Conservation (phyloP, 2,888 invertebrate species). For the Leptarthrus brevirostris region DNA sequence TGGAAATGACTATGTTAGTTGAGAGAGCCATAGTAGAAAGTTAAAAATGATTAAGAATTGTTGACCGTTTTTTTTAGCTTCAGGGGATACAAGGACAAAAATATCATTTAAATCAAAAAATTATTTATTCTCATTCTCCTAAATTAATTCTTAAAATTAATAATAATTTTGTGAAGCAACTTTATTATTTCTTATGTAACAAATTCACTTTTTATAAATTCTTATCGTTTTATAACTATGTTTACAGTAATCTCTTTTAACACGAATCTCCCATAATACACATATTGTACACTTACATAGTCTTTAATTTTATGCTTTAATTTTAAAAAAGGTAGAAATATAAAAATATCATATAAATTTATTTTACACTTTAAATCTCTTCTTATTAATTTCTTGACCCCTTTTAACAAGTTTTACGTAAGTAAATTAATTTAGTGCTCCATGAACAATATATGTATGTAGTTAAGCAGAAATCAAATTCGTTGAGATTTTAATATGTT, state of each 20-base stretch:
- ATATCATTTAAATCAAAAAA: background rate
- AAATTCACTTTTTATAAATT: background rate
- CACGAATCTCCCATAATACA: background rate
- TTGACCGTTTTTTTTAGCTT: too few species aligned
- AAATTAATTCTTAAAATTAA: background rate
- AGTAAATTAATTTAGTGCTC: too few species aligned
- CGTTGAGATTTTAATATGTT: too few species aligned
- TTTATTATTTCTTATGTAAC: background rate
- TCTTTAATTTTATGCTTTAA: background rate
- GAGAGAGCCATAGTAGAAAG: too few species aligned
- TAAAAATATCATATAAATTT: constrained; percentile 14
- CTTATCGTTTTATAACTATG: background rate
- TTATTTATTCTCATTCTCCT: background rate
- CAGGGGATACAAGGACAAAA: background rate
- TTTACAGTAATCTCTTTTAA: background rate
- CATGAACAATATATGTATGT: too few species aligned
- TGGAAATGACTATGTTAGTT: too few species aligned
- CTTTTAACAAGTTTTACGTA: too few species aligned
- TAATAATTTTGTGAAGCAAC: background rate
- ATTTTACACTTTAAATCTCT: constrained; percentile 1
- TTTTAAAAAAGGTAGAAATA: constrained; percentile 12
- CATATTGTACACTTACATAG: background rate
- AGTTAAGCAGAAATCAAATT: too few species aligned
- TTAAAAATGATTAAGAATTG: too few species aligned
- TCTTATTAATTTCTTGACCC: too few species aligned